Conservation (phyloP, 1,140 invertebrate genomes). For the Drosophila pallidifrons region DNA sequence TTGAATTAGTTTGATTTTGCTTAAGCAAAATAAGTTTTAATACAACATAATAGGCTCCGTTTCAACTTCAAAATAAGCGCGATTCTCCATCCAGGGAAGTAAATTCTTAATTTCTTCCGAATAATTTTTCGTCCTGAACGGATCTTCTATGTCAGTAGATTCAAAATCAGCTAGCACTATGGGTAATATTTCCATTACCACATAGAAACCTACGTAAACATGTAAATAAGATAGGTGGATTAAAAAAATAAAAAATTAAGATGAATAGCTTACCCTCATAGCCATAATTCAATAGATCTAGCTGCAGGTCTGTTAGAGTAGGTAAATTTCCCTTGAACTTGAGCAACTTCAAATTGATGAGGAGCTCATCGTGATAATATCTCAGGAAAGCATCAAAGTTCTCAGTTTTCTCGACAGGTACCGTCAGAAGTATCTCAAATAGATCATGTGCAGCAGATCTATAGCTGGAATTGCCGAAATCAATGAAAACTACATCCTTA, state of each 20-base stretch:
- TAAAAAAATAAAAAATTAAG: background rate
- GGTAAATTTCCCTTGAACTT: conserved; percentile 55
- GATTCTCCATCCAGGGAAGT: conserved; percentile 71
- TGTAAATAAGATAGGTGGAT: background rate
- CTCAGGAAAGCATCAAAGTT: conserved; percentile 56
- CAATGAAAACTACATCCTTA: conserved; percentile 56
- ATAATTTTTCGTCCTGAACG: conserved; percentile 45
- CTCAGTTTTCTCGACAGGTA: conserved; percentile 51
- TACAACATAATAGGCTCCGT: background rate
- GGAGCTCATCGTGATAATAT: conserved; percentile 56
- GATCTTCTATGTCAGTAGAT: conserved; percentile 37
- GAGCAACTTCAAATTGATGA: conserved; percentile 34
- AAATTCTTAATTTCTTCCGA: conserved; percentile 46
- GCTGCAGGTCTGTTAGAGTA: conserved; percentile 64
- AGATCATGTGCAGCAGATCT: conserved; percentile 57
- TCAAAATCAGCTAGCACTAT: conserved; percentile 44
- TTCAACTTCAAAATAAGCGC: conserved; percentile 62
- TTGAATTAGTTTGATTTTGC: conserved; percentile 30
- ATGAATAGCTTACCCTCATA: conserved; percentile 54
- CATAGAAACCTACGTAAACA: conserved; percentile 45
- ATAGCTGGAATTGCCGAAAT: conserved; percentile 45
- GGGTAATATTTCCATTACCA: conserved; percentile 56
- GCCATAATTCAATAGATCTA: conserved; percentile 58
- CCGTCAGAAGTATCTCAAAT: conserved; percentile 55
- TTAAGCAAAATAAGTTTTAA: background rate